phyloP scores from a whole-genome alignment of 1,140 invertebrate species.

The Polypedilum vanderplanki region DNA sequence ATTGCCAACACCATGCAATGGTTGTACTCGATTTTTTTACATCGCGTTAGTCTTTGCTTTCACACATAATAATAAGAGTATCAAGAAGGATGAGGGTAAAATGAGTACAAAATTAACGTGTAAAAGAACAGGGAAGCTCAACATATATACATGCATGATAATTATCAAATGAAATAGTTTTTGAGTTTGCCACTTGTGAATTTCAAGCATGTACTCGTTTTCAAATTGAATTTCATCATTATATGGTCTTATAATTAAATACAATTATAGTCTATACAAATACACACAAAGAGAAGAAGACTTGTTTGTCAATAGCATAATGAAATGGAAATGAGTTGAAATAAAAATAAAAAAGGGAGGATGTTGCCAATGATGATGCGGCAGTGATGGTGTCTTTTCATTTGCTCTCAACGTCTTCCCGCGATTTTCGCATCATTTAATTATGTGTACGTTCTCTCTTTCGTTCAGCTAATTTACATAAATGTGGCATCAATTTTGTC shows the following conservation, averaged over 20 bases:
- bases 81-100: no score
- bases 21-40: no score
- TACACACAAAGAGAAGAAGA: not conserved
- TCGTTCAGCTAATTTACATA: not conserved
- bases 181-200: not conserved
- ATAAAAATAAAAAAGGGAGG: not conserved
- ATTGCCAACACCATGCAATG: no score
- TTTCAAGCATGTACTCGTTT: not conserved
- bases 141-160: not conserved
- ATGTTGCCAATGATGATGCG: not conserved
- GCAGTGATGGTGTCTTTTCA: not conserved
- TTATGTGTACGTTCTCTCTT: not conserved
- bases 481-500: conserved; percentile 11
- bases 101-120: no score
- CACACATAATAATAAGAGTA: no score
- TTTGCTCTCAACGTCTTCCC: not conserved
- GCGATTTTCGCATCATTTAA: conserved; percentile 12
- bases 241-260: conserved; percentile 3
- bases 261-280: not conserved
- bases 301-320: not conserved
- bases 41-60: no score
- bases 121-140: not conserved
- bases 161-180: not conserved
- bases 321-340: not conserved
- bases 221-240: not conserved